Conservation (phyloP, 1,140 invertebrate genomes). For the Pectinophora gossypiella region DNA sequence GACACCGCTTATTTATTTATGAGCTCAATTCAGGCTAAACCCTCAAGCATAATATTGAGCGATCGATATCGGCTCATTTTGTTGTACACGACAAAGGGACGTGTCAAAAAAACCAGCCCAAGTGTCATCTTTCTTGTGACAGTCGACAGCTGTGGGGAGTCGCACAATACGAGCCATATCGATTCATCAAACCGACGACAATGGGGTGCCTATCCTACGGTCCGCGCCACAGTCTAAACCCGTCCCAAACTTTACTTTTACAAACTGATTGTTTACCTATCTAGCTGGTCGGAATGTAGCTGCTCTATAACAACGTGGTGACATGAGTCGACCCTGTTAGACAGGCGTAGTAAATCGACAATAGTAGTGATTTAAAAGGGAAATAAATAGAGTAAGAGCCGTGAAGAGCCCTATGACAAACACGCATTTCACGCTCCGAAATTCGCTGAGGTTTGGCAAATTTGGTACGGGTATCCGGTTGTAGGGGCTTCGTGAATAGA, state of each 20-base stretch:
- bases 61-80: slow-evolving; percentile 69
- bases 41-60: slow-evolving; percentile 57
- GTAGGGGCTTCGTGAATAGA: background rate
- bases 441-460: slow-evolving; percentile 47
- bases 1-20: slow-evolving; percentile 71
- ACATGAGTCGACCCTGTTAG: slow-evolving; percentile 33
- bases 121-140: slow-evolving; percentile 66
- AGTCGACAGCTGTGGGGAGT: slow-evolving; percentile 62
- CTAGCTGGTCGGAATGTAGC: slow-evolving; percentile 15
- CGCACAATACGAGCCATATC: slow-evolving; percentile 55
- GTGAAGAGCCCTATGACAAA: slow-evolving; percentile 64
- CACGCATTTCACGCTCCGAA: slow-evolving; percentile 57
- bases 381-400: slow-evolving; percentile 63
- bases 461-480: slow-evolving; percentile 30
- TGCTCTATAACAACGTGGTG: slow-evolving; percentile 29
- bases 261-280: slow-evolving; percentile 14
- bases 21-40: slow-evolving; percentile 62
- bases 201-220: slow-evolving; percentile 47
- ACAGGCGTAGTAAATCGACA: slow-evolving; percentile 63
- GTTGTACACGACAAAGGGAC: slow-evolving; percentile 48
- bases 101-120: slow-evolving; percentile 59
- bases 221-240: slow-evolving; percentile 32
- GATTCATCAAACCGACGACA: slow-evolving; percentile 59
- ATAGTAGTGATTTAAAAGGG: slow-evolving; percentile 62
- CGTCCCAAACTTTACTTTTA: slow-evolving; percentile 10